Base-by-base conservation (phyloP, 1,140 invertebrate species). In the Dreissena rostriformis region DNA sequence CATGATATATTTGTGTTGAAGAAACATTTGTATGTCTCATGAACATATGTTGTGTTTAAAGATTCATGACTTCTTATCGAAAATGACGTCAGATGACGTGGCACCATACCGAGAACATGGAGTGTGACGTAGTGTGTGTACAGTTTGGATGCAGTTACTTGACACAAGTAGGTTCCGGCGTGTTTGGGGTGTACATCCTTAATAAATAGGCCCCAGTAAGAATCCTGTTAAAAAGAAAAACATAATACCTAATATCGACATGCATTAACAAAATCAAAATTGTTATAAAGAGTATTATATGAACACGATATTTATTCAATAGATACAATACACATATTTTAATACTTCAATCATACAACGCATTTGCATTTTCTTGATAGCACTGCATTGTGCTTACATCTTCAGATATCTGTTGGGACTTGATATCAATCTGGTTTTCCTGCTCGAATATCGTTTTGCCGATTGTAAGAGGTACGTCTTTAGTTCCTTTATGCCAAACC, bases 381-480 rank as follows among this genome's bases (percentile, higher is more conserved):
- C 8, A 39, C 39, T 39, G 39, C 2, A 39, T 39, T 22, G 26
- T 22, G 10, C 5, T 4, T 17, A 76, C 74, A 17, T 76, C 53
- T 39, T 76, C 74, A 8, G 76, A 79, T 70, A 79, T 67, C 52
- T 68, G 68, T 49, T 70, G 49, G 24, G 53, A 17, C 55, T 79
- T 53, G 19, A 79, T 70, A 22, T 17, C 65, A 65, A 79, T 79
- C 7, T 70, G 24, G 6, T 57, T n/a, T 55, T 79, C 76, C 57
- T 39, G 76, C n/a, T 49, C 63, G 24, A 79, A 79, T n/a, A 55
- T 28, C 11, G 4, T 51, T n/a, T 67, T 22, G 12, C 80, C 80
- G 10, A 82, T 82, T 15, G 80, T 82, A 14, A 82, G 55, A 66
- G 80, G 80, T 26, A 51, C 26, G 4, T 82, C 71, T 10, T 39